These are phyloP conservation scores for Hypothenemus hampei DNA, from an alignment of 1,140 invertebrate species.

Conservation along the genomic window DNA sequence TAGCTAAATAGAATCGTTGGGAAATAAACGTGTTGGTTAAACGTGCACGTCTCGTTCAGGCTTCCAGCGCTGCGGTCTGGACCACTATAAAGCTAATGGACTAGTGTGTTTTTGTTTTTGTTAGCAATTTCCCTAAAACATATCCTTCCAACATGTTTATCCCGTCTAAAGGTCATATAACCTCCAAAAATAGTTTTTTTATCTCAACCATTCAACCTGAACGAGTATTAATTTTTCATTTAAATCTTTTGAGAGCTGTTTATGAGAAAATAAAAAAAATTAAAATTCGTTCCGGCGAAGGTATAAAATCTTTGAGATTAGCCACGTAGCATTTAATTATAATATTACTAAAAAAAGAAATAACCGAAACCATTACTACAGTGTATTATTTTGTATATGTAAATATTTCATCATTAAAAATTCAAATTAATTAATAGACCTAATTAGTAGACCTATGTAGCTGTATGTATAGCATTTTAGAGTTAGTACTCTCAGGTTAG, in stretches of 20 bases:
- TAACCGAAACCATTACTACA: constrained; percentile 38
- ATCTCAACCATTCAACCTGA: too few species aligned
- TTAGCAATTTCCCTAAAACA: constrained; percentile 21
- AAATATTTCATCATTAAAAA: constrained; percentile 42
- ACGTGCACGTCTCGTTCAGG: constrained; percentile 20
- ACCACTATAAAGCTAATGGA: constrained; percentile 23
- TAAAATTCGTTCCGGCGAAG: too few species aligned
- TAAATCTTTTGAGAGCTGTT: too few species aligned
- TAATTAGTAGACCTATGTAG: constrained; percentile 45
- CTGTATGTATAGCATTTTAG: constrained; percentile 47
- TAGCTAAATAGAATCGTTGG: constrained; percentile 12
- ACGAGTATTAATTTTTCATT: too few species aligned
- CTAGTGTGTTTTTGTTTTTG: constrained; percentile 31
- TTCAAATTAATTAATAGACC: too few species aligned
- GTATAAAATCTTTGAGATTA: too few species aligned
- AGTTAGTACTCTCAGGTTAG: constrained; percentile 44
- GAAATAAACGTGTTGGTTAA: neutral
- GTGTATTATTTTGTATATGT: constrained; percentile 45
- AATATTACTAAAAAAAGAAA: constrained; percentile 39
- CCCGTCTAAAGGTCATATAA: too few species aligned
- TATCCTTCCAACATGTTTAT: constrained; percentile 13
- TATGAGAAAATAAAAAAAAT: too few species aligned
- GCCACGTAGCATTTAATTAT: too few species aligned
- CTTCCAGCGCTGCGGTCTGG: constrained; percentile 20
- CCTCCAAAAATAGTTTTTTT: too few species aligned